Evolutionary conservation across 2,888 invertebrate species (phyloP).

Genomic region (Xestia ashworthii): DNA sequence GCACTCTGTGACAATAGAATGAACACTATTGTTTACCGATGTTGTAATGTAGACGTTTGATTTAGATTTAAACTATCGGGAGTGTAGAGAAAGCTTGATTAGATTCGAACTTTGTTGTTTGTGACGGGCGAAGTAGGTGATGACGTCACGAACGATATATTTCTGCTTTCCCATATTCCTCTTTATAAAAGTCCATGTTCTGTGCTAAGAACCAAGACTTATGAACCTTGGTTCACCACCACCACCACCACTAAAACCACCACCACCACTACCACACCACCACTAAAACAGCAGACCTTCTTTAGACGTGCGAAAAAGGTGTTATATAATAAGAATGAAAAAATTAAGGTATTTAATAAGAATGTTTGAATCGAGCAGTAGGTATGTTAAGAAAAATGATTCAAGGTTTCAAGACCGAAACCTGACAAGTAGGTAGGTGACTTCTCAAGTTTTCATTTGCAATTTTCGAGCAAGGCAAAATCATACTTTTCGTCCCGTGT

Average conservation of each 20-base stretch:
- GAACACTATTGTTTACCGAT: slow-evolving; percentile 77
- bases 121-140: neutral
- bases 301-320: neutral
- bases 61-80: slow-evolving; percentile 59
- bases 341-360: no score
- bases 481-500: neutral
- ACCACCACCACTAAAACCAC: no score
- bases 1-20: slow-evolving; percentile 74
- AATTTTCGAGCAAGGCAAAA: neutral
- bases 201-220: neutral
- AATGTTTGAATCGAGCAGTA: no score
- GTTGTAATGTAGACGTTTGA: slow-evolving; percentile 66
- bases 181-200: neutral
- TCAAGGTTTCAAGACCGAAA: neutral
- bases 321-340: no score
- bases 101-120: slow-evolving; percentile 15
- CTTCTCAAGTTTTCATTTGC: neutral
- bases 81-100: slow-evolving; percentile 57
- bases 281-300: neutral
- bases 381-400: neutral
- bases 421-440: neutral
- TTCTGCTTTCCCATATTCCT: neutral
- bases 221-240: no score
- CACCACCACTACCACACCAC: no score
- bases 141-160: slow-evolving; percentile 29